Base-by-base conservation (phyloP, 2,113 vertebrate species). In the Asarcornis scutulata region DNA sequence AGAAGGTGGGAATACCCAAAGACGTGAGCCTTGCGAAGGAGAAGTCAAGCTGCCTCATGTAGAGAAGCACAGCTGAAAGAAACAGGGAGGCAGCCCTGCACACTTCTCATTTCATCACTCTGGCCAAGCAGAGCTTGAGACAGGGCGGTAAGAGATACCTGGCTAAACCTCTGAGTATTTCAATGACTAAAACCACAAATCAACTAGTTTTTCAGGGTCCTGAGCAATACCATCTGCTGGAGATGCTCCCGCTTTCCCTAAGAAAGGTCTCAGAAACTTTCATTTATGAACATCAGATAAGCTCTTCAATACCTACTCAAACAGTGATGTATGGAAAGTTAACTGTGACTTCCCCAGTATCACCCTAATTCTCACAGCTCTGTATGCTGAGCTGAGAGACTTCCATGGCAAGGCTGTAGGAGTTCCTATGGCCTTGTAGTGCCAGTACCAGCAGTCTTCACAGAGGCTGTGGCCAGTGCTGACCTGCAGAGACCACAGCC, bases 1-100 rank as follows among this genome's bases (percentile, higher is more conserved):
- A 91, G 74, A 14, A 75, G 53, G 56, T 72, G 60, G 76, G 32
- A 55, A 55, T 26, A 22, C n/a, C 64, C 32, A 56, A 44, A 27
- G 69, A 17, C 9, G 1, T 1, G 20, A 74, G 16, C 0, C 0
- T 11, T 38, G 22, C 6, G 55, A 63, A 76, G 38, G 58, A 58
- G 48, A 46, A 55, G 31, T 23, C 58, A 76, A 60, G 22, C 29
- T 82, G 82, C n/a, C 18, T 53, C 13, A 3, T 10, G 46, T 0
- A 17, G 31, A 36, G 36, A 22, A 67, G 50, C 25, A 7, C 31
- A 23, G 29, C 25, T 55, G 62, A 48, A 17, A 26, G 74, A 72
- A 38, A 44, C 4, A 17, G 48, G 22, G 46, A 55, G 60, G 46
- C 66, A 62, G 53, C n/a, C 27, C 56, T n/a, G 50, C 26, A 76